Evolutionary conservation across 2,888 invertebrate species (phyloP).

Genomic region (Drosophila meridiana): DNA sequence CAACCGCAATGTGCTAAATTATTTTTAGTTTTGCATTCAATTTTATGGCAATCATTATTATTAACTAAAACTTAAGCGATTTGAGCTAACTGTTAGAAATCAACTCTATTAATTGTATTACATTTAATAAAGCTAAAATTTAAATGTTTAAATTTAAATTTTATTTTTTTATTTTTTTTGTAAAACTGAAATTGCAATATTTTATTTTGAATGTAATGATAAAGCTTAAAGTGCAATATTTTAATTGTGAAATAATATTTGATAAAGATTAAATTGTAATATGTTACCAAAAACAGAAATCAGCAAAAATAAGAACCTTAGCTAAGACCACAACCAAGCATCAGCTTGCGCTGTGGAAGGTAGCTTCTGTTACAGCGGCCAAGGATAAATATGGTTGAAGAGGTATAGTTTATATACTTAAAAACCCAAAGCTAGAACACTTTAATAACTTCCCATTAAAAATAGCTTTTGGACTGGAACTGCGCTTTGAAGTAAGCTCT

Average conservation of each 20-base stretch:
- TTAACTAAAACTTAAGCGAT: no score
- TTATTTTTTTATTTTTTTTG: no score
- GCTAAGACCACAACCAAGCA: background rate
- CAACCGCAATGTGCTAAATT: background rate
- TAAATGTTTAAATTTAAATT: no score
- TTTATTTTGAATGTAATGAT: no score
- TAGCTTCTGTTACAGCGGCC: background rate
- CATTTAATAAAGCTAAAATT: background rate
- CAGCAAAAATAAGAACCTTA: background rate
- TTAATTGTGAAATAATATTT: background rate
- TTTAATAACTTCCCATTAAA: background rate
- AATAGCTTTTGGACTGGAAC: background rate
- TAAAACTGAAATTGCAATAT: no score
- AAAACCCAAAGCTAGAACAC: background rate
- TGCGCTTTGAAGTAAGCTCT: background rate
- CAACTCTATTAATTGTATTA: background rate
- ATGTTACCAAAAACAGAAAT: background rate
- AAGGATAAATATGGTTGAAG: background rate
- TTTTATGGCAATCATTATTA: background rate
- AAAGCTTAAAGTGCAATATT: no score
- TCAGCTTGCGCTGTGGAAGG: background rate
- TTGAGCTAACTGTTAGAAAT: background rate
- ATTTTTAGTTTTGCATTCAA: background rate
- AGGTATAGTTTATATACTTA: background rate
- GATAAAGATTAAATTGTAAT: background rate